Percentiles rank a stretch among this genome's conserved stretches.
These are phyloP conservation scores for Apis dorsata DNA, from an alignment of 1,140 invertebrate species.

Conservation along the genomic window DNA sequence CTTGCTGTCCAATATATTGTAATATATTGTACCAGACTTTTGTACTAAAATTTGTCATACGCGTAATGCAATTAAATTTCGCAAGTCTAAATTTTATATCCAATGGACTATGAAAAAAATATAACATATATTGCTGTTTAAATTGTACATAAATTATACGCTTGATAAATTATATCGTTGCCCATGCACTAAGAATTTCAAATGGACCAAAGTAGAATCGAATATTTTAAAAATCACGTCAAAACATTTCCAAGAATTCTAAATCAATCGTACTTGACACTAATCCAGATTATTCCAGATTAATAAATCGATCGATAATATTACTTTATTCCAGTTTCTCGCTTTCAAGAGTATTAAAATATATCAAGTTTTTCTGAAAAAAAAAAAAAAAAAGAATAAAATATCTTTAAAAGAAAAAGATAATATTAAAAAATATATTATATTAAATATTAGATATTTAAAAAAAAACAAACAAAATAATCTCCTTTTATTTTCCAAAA, in stretches of 20 bases:
- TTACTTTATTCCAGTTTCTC: background rate
- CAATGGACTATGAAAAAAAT: constrained; percentile 11
- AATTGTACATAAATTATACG: constrained; percentile 36
- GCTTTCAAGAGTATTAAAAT: background rate
- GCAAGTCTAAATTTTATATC: background rate
- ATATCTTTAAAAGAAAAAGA: too few relatives aligned
- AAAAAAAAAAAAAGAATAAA: too few relatives aligned
- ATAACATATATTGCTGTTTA: constrained; percentile 10
- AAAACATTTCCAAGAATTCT: background rate
- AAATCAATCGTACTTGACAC: background rate
- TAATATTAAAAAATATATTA: too few relatives aligned
- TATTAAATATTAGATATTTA: too few relatives aligned
- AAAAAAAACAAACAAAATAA: too few relatives aligned
- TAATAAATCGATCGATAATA: background rate
- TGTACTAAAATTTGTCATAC: background rate
- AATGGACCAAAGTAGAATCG: background rate
- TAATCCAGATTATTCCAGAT: background rate
- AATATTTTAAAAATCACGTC: background rate
- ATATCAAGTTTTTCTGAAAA: background rate
- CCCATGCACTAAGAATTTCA: background rate
- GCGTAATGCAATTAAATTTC: background rate
- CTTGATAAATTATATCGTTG: constrained; percentile 17
- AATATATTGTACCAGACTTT: background rate
- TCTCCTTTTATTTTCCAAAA: too few relatives aligned
- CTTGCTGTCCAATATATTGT: background rate